Percentiles rank a stretch among this genome's conserved stretches.
Evolutionary conservation across 92 coral and sea anemone genomes (phyloP).

Genomic region (Nematostella vectensis): DNA sequence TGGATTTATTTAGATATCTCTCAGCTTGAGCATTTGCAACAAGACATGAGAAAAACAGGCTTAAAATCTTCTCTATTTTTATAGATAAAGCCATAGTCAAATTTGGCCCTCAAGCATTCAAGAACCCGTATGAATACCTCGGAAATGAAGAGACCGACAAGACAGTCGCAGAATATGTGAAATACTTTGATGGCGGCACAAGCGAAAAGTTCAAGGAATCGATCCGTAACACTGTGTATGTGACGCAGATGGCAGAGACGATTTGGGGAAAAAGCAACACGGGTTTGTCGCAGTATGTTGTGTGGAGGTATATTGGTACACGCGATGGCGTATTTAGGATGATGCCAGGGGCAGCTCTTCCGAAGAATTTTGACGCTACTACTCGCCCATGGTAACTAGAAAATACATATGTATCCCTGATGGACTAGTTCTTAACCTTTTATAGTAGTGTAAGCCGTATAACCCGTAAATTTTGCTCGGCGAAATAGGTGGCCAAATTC

Average conservation of each 20-base stretch:
- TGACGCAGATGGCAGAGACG: slow-evolving; percentile 24
- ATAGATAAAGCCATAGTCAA: slow-evolving; percentile 9
- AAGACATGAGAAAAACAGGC: too few relatives aligned
- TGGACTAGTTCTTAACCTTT: too few relatives aligned
- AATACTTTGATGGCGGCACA: slow-evolving; percentile 12
- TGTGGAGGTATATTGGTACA: slow-evolving; percentile 46
- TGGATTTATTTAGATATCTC: too few relatives aligned
- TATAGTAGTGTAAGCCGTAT: too few relatives aligned
- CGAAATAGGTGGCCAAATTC: too few relatives aligned
- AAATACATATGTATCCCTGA: not conserved
- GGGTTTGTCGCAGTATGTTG: slow-evolving; percentile 23
- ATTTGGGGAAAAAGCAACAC: slow-evolving; percentile 42
- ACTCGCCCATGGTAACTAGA: slow-evolving; percentile 39
- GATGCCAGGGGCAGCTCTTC: slow-evolving; percentile 34
- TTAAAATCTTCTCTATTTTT: too few relatives aligned
- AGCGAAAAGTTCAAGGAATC: slow-evolving; percentile 21
- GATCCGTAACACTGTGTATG: slow-evolving; percentile 33
- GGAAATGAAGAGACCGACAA: slow-evolving; percentile 25
- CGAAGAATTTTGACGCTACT: slow-evolving; percentile 40
- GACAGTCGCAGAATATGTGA: slow-evolving; percentile 6
- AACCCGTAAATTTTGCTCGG: too few relatives aligned
- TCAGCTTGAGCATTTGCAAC: too few relatives aligned
- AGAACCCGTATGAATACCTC: slow-evolving; percentile 29
- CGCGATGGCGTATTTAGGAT: slow-evolving; percentile 43
- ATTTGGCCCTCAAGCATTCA: slow-evolving; percentile 39